These are phyloP conservation scores for Bombus impatiens DNA, from an alignment of 1,140 invertebrate species.

Conservation along the genomic window DNA sequence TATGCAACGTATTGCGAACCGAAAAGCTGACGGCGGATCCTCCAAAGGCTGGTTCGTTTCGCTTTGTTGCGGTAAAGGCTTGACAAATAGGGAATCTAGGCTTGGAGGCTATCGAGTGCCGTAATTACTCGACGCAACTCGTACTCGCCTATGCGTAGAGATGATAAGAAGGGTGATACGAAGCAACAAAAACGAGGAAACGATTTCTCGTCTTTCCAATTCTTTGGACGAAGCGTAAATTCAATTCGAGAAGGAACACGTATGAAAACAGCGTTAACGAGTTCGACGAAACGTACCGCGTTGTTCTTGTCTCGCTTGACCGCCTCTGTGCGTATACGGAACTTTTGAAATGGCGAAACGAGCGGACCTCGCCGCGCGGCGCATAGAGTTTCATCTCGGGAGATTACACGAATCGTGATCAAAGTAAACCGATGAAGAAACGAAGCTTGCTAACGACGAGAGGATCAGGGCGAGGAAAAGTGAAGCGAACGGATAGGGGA, in stretches of 20 bases:
- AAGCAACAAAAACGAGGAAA: not conserved
- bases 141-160: not conserved
- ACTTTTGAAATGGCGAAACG: slow-evolving; percentile 40
- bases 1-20: slow-evolving; percentile 21
- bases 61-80: slow-evolving; percentile 10
- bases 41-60: slow-evolving; percentile 11
- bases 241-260: no score
- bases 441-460: slow-evolving; percentile 47
- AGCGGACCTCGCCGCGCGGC: not conserved
- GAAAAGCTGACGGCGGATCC: slow-evolving; percentile 31
- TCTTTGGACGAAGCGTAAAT: not conserved
- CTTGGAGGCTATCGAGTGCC: slow-evolving; percentile 10
- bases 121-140: slow-evolving; percentile 15
- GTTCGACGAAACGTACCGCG: not conserved
- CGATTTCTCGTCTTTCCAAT: not conserved
- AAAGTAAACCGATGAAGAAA: slow-evolving; percentile 54
- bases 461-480: not conserved
- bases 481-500: not conserved
- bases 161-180: not conserved
- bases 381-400: slow-evolving; percentile 51
- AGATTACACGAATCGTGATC: slow-evolving; percentile 57
- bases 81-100: not conserved
- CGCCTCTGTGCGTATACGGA: not conserved
- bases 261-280: not conserved
- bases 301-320: not conserved